Conservation (phyloP, 2,113 vertebrate species). For the Myotis brandtii region DNA sequence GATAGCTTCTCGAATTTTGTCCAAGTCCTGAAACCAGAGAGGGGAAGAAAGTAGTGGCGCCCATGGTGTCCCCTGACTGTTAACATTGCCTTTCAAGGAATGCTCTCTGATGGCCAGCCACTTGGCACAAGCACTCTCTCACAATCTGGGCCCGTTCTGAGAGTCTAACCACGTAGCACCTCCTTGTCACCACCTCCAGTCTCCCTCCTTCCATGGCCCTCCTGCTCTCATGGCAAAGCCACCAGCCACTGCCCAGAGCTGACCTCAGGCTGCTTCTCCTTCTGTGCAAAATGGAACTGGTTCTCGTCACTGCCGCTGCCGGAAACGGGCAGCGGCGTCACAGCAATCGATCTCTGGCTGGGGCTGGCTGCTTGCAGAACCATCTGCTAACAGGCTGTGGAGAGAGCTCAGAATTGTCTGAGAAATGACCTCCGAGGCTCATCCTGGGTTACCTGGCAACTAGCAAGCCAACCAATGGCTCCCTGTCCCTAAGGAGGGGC, state of each 20-base stretch:
- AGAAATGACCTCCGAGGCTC: constrained; percentile 77
- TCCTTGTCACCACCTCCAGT: neutral
- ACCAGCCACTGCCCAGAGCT: neutral
- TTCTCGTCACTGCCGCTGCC: neutral
- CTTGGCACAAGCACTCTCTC: neutral
- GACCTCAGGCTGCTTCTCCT: neutral
- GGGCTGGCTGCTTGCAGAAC: constrained; percentile 40
- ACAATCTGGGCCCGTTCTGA: neutral
- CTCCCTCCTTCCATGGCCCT: neutral
- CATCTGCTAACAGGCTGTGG: constrained; percentile 77
- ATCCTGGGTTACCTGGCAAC: constrained; percentile 80
- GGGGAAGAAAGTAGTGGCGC: neutral
- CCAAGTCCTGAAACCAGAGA: constrained; percentile 11
- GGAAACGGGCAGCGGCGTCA: neutral
- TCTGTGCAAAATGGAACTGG: neutral
- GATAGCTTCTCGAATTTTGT: neutral
- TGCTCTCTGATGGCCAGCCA: neutral
- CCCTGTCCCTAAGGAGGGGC: neutral
- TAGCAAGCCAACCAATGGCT: constrained; percentile 60
- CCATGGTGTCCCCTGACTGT: neutral
- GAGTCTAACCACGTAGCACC: neutral
- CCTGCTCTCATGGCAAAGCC: neutral
- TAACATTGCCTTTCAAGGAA: neutral
- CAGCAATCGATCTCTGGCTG: constrained; percentile 30
- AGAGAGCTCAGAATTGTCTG: constrained; percentile 65